Evolutionary conservation across 2,888 invertebrate species (phyloP), one percentile per base, ranked within the genome.

Genomic region (Andrena chrysosceles): DNA sequence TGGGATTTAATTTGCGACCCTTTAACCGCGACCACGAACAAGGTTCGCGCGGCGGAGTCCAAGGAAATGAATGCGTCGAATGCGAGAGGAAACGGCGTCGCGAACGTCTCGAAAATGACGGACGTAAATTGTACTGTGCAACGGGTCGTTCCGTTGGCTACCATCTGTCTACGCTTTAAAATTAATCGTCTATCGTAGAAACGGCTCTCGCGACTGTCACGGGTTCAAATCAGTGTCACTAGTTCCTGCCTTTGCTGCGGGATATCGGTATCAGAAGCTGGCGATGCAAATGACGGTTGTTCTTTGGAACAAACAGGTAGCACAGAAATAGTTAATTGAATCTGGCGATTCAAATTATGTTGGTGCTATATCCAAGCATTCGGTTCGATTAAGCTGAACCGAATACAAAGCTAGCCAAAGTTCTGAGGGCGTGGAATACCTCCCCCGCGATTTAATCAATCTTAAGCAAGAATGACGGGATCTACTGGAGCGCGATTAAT

Each of bases 1-100:
- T 48, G 62, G 62, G 78, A 87, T 87, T 87, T 85, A 87, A 87
- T 87, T 87, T 85, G 85, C 83, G 73, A 80, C 64, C 86, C 67
- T 70, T 83, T 87, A 85, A 85, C 84, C 85, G 78, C 85, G 81
- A 81, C 88, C 83, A 56, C 83, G 87, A 85, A 85, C 77, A 52
- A 79, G 72, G 42, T 63, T 76, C 64, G 69, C 67, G 66, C 73
- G 74, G 74, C 49, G 42, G 66, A 59, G 68, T 70, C 73, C 78
- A 71, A 76, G 83, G 59, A 80, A 77, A 83, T 78, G 76, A 81
- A 78, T 54, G 75, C 74, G 52, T 67, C 63, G 33, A 35, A 67
- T 63, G 52, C 49, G 31, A 26, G 29, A 26, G 66, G 54, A 67
- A 67, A 62, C 60, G 31, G n/a, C 54, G 54, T 42, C 42, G 16